phyloP scores from a whole-genome alignment of 2,113 vertebrate species.

The Sceloporus undulatus region DNA sequence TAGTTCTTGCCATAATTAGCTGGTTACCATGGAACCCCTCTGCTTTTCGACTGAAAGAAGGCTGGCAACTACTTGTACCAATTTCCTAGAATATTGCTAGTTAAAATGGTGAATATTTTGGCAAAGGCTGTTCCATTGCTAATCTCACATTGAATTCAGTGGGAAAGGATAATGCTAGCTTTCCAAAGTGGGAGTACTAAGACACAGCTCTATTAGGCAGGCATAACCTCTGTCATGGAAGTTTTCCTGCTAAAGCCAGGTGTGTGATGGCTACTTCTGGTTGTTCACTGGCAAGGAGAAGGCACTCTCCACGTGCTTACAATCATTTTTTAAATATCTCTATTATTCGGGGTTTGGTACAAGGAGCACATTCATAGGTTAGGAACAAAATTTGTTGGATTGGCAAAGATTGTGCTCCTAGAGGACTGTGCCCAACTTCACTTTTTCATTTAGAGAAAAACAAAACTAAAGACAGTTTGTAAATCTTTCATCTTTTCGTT shows the following conservation, averaged over 20 bases:
- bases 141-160: neutral
- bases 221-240: too few relatives aligned
- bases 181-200: neutral
- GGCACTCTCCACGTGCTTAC: neutral
- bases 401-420: neutral
- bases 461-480: neutral
- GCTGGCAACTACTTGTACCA: neutral
- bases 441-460: neutral
- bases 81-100: neutral
- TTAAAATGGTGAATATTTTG: neutral
- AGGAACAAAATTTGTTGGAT: neutral
- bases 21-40: neutral
- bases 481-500: neutral
- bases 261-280: neutral
- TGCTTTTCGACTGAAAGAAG: neutral
- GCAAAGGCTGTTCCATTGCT: neutral
- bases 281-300: neutral
- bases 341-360: neutral
- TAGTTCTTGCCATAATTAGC: neutral
- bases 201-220: neutral
- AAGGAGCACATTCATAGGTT: neutral
- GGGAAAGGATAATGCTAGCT: neutral
- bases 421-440: neutral
- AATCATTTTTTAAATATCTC: neutral
- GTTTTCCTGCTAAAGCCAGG: neutral